These are phyloP conservation scores for Camptogramma bilineatum DNA, from an alignment of 2,888 invertebrate species.

Conservation along the genomic window DNA sequence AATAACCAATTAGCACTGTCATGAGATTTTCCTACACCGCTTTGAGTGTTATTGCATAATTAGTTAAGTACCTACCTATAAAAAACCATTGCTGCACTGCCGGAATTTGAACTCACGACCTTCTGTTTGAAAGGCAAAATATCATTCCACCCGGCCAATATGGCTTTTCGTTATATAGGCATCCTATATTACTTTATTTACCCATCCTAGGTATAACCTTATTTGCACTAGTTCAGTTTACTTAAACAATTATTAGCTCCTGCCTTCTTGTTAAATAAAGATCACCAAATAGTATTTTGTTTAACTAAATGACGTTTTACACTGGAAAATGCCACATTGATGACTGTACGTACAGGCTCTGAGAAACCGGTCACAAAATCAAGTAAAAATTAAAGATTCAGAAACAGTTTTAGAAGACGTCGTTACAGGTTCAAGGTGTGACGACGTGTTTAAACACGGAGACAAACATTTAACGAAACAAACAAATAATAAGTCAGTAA, in stretches of 20 bases:
- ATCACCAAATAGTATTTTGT: not conserved
- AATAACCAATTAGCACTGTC: too few relatives aligned
- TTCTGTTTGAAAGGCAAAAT: too few relatives aligned
- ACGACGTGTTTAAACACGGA: conserved; percentile 3
- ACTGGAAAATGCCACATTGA: conserved; percentile 33
- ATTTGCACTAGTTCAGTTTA: not conserved
- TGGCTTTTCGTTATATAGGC: too few relatives aligned
- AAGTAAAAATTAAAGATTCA: conserved; percentile 24
- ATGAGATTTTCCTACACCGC: too few relatives aligned
- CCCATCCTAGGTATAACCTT: too few relatives aligned
- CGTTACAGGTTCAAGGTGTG: conserved; percentile 21
- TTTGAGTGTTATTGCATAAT: too few relatives aligned
- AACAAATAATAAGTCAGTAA: not conserved
- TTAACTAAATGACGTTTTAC: conserved; percentile 34
- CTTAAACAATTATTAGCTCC: not conserved
- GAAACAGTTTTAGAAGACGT: conserved; percentile 21
- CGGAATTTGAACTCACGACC: too few relatives aligned
- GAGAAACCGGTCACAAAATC: conserved; percentile 39
- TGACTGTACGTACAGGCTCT: conserved; percentile 30
- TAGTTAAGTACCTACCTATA: too few relatives aligned
- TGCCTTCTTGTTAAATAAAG: not conserved
- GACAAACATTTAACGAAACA: not conserved
- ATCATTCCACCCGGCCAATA: too few relatives aligned
- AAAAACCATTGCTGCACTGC: too few relatives aligned
- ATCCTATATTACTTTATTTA: too few relatives aligned